Base-by-base conservation (phyloP, 2,113 vertebrate genomes). In the Puma concolor region DNA sequence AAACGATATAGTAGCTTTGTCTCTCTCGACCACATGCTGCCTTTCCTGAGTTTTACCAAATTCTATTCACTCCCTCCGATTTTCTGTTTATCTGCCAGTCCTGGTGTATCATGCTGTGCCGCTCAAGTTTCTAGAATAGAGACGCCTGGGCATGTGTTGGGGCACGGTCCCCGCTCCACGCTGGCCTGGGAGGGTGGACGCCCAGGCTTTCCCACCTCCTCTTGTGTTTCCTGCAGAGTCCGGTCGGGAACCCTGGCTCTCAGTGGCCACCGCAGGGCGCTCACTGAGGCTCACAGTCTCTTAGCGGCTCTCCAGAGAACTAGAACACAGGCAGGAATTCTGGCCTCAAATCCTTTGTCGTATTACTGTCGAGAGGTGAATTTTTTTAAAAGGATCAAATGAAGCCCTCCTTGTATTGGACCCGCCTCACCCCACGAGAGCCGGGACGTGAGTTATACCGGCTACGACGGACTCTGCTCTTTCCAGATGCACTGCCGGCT, bases 401-500 rank as follows among this genome's bases (percentile, higher is more conserved):
- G 9, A 25, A 11, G 52, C 13, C 29, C 38, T 44, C 74, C 38
- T 52, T 38, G 0, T 5, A 0, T 2, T 13, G 48, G 38, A 19
- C 3, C 4, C 0, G 33, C 19, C 27, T 4, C 19, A 7, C 60
- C 38, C 31, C 15, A 2, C 16, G 7, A 25, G 23, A 38, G 14
- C 11, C 0, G 7, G 29, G 8, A 52, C 5, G 7, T 23, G 7
- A 2, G 54, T 0, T 17, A 2, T 2, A 0, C 4, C 0, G 21
- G 31, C 14, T 2, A 1, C 0, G 0, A 7, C 3, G 0, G 63
- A 1, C 60, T 41, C 14, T 31, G 23, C 25, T 12, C 38, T 33
- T 21, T 63, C 71, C 3, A 36, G 41, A 64, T 7, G 5, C 52
- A 19, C 76, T 33, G 23, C 16, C 33, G 13, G 25, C 74, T 19